Conservation (phyloP, 1,140 invertebrate species). For the Pinna nobilis region DNA sequence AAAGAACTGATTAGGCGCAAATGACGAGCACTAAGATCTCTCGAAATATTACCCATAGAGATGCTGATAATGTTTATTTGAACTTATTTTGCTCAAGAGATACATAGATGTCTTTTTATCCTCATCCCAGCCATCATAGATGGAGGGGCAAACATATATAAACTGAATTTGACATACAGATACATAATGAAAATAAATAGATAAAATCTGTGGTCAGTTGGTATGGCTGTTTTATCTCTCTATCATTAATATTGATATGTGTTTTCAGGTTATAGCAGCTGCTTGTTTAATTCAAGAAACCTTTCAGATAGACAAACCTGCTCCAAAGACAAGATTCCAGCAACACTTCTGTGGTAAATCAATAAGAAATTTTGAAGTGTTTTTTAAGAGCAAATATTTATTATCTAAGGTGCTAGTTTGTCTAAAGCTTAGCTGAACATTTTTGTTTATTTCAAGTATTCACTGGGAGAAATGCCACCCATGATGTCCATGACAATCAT, state of each 20-base stretch:
- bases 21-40: no score
- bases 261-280: conserved; percentile 83
- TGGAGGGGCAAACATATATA: no score
- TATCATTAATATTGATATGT: not conserved
- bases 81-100: no score
- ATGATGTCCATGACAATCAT: not conserved
- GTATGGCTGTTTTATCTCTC: no score
- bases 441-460: not conserved
- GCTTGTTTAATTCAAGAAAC: conserved; percentile 84
- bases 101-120: no score
- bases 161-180: no score
- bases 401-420: not conserved
- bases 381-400: not conserved
- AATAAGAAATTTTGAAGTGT: not conserved
- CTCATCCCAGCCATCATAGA: no score
- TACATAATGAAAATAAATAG: no score
- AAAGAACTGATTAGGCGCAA: no score
- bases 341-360: conserved; percentile 92
- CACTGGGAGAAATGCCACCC: not conserved
- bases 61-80: no score
- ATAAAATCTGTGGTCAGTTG: no score
- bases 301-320: conserved; percentile 77
- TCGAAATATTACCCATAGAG: no score
- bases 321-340: conserved; percentile 86
- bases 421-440: not conserved